Percentiles rank a stretch among this genome's conserved stretches.
Conservation (phyloP, 1,140 invertebrate species). For the Listronotus bonariensis region DNA sequence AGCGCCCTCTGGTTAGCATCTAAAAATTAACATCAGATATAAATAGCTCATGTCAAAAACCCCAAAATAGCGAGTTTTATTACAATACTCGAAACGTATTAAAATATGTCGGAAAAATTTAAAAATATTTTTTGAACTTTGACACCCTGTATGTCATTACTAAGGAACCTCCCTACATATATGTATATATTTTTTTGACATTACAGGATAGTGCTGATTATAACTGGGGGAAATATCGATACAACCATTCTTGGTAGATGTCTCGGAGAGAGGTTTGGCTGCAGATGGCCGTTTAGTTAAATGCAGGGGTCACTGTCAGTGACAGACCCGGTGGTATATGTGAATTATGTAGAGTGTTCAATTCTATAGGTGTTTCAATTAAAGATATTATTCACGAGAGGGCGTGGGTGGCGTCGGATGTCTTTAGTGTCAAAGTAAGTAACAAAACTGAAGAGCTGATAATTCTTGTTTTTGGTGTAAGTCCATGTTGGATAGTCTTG, state of each 20-base stretch:
- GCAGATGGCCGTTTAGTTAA: constrained; percentile 85
- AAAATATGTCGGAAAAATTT: too few species aligned
- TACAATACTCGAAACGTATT: too few species aligned
- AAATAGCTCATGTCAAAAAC: too few species aligned
- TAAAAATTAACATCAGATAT: too few species aligned
- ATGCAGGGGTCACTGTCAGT: constrained; percentile 83
- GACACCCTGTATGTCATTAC: too few species aligned
- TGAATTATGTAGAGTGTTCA: constrained; percentile 78
- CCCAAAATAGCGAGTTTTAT: too few species aligned
- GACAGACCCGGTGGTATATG: constrained; percentile 88
- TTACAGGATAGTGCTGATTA: constrained; percentile 76
- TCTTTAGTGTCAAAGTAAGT: constrained; percentile 78
- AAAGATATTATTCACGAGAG: constrained; percentile 94
- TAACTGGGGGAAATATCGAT: constrained; percentile 94
- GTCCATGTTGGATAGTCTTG: too few species aligned
- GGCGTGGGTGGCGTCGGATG: constrained; percentile 87
- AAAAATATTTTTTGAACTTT: too few species aligned
- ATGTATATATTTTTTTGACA: not conserved
- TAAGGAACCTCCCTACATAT: too few species aligned
- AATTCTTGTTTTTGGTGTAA: too few species aligned
- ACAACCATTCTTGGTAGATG: constrained; percentile 87
- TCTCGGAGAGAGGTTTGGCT: constrained; percentile 85
- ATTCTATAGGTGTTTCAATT: constrained; percentile 81
- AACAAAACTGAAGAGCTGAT: too few species aligned
- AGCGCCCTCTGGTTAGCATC: too few species aligned